phyloP scores from a whole-genome alignment of 2,113 vertebrate species.

The Petrocephalus microphthalmus region DNA sequence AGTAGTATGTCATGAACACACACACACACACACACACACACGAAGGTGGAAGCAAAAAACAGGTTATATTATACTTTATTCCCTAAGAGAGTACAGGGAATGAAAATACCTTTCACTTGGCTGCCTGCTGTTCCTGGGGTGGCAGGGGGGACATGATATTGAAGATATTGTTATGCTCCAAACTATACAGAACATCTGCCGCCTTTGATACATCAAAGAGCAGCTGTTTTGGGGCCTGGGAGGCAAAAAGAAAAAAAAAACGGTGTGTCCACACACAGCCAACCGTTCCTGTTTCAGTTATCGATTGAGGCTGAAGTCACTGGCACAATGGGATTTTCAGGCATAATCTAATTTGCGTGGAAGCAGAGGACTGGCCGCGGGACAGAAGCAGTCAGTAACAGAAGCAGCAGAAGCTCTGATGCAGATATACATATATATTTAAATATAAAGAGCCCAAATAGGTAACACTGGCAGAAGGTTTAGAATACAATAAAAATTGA shows the following conservation, averaged over 20 bases:
- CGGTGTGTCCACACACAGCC: not conserved
- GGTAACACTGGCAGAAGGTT: not conserved
- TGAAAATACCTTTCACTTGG: not conserved
- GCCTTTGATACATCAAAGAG: slow-evolving; percentile 1
- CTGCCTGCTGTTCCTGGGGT: not conserved
- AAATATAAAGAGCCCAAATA: not conserved
- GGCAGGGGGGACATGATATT: not conserved
- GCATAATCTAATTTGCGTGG: not conserved
- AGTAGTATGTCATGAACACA: not conserved
- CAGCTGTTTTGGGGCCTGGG: not conserved
- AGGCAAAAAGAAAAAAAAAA: not conserved
- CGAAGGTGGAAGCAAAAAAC: not conserved
- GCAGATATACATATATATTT: not conserved
- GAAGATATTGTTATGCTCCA: not conserved
- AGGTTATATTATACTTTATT: not conserved
- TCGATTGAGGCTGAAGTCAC: not conserved
- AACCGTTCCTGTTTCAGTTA: not conserved
- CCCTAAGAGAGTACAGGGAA: not conserved
- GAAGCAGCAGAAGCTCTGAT: not conserved
- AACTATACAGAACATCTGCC: not conserved
- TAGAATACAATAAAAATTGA: not conserved
- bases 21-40: not conserved
- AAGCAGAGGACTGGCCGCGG: not conserved
- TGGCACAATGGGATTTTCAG: not conserved
- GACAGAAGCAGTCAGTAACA: not conserved